phyloP scores from a whole-genome alignment of 92 coral and sea anemone species.

The Chrysogorgia sp. region DNA sequence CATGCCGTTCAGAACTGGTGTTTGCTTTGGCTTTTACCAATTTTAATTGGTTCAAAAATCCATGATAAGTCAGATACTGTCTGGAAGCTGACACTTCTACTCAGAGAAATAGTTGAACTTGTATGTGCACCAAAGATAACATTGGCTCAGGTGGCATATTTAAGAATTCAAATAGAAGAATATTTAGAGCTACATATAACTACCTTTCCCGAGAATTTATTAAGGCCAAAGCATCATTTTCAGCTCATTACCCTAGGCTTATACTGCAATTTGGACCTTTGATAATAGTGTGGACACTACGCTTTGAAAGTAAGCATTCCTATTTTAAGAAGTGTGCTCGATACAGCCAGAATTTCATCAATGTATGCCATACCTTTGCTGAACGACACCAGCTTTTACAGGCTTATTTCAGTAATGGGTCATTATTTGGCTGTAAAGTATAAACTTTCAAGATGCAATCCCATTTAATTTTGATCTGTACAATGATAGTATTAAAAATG shows the following conservation, averaged over 20 bases:
- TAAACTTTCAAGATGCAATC: constrained; percentile 11
- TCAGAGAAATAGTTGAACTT: constrained; percentile 49
- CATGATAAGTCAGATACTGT: constrained; percentile 22
- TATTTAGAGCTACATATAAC: constrained; percentile 28
- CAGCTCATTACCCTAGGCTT: constrained; percentile 52
- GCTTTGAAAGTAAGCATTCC: constrained; percentile 33
- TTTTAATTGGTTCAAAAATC: constrained; percentile 35
- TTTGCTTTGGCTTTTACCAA: constrained; percentile 45
- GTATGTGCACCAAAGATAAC: constrained; percentile 48
- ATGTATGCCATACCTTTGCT: too few species aligned
- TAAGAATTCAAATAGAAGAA: constrained; percentile 48
- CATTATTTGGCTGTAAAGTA: constrained; percentile 11
- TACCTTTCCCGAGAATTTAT: constrained; percentile 35
- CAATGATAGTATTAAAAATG: constrained; percentile 31
- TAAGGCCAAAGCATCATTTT: constrained; percentile 60
- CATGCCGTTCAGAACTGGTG: constrained; percentile 64
- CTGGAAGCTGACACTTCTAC: constrained; percentile 27
- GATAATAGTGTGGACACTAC: constrained; percentile 30
- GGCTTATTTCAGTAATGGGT: constrained; percentile 27
- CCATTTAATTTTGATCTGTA: constrained; percentile 15
- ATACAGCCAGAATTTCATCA: too few species aligned
- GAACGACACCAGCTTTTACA: too few species aligned
- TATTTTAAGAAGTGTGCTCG: too few species aligned
- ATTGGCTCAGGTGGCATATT: constrained; percentile 37
- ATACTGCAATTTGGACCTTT: constrained; percentile 26